Evolutionary conservation across 37 sponge, comb jelly and placozoan genomes (phyloP).

Genomic region (Cliona cf. orientalis): DNA sequence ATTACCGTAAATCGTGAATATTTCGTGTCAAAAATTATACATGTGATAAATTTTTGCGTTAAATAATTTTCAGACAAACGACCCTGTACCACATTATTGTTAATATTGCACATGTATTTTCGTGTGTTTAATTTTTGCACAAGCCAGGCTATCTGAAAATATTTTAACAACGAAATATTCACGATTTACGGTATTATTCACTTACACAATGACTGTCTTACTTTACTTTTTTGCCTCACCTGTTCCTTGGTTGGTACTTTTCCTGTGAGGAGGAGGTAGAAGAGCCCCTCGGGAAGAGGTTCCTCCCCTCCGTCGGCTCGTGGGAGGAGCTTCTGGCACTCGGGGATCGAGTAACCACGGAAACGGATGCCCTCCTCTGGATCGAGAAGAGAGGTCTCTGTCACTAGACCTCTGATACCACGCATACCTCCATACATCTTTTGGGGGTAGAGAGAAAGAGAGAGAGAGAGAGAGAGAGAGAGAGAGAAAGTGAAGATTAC

Average conservation of each 20-base stretch:
- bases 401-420: conserved; percentile 94
- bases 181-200: too few species aligned
- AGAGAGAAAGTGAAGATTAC: background rate
- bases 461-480: background rate
- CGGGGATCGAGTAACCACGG: conserved; percentile 96
- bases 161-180: too few species aligned
- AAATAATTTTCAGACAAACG: too few species aligned
- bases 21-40: too few species aligned
- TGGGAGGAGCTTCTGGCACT: conserved; percentile 96
- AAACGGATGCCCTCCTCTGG: conserved; percentile 97
- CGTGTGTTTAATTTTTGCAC: too few species aligned
- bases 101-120: too few species aligned
- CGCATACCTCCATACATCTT: conserved; percentile 99
- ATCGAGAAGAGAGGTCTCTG: conserved; percentile 97
- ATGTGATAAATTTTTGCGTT: background rate
- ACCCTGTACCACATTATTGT: too few species aligned
- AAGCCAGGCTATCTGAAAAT: too few species aligned
- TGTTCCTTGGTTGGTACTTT: conserved; percentile 89
- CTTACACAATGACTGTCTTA: too few species aligned
- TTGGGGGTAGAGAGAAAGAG: background rate
- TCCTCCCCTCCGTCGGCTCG: conserved; percentile 89
- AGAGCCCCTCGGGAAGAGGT: conserved; percentile 98
- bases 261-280: conserved; percentile 95
- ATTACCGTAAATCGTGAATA: too few species aligned
- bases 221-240: conserved; percentile 50